Base-by-base conservation (phyloP, 2,797 vertebrate species). In the Trichosurus vulpecula region DNA sequence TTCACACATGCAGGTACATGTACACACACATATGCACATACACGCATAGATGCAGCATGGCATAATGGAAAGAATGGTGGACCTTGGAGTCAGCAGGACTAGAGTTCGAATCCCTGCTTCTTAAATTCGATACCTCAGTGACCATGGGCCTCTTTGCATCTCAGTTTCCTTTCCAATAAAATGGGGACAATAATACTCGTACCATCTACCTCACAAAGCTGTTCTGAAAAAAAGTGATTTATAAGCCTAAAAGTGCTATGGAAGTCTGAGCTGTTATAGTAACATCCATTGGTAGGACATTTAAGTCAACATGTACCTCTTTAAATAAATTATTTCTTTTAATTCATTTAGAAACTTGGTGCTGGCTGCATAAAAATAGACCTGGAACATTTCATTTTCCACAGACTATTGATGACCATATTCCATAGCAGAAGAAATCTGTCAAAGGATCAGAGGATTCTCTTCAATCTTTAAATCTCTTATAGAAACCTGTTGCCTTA, bases 321-420 rank as follows among this genome's bases (percentile, higher is more conserved):
- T 98, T 98, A 98, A 98, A 98, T 94, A 97, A 98, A 97, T 58
- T 91, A 74, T 96, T 98, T 98, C 96, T 98, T 98, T 99, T 98
- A 97, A 98, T 98, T 96, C 93, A 52, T 96, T 97, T 93, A 98
- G 96, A 96, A 98, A 98, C 92, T 96, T 97, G 97, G 98, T 98
- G 92, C 94, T 92, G 96, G 97, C 95, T 98, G 97, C 91, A 97
- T 97, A 98, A 98, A 98, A 98, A 98, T 96, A 98, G 98, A 97
- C 97, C 97, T 98, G 93, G 97, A 98, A 97, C 96, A 97, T 90
- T 94, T 98, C 92, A 92, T 97, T 97, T 92, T 97, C 87, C 90
- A 95, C 53, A 98, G 94, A 94, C 55, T 97, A 96, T 93, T 96
- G 90, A 97, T 93, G 96, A 93, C 51, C 97, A 87, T 52, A 94